Base-by-base conservation (phyloP, 2,888 invertebrate species). In the Priocnemis perturbator region DNA sequence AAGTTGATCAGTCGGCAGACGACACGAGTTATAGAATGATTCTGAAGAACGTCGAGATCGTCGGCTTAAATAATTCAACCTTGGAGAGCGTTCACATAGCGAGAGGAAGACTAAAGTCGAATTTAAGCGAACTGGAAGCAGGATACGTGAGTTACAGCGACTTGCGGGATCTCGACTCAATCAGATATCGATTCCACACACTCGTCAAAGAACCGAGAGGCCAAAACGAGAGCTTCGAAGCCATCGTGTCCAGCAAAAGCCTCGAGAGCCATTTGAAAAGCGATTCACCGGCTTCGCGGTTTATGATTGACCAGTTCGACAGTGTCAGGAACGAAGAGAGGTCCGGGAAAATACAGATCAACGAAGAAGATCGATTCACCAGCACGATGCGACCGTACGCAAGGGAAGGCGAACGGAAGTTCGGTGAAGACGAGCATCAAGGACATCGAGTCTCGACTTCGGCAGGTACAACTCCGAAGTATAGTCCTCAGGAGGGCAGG, bases 1-100 rank as follows among this genome's bases (percentile, higher is more conserved):
- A 88, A 63, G 85, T 89, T 23, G 89, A 93, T 64, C 93, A 93
- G 70, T 84, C 88, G 0, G 86, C 88, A 65, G 87, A 85, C 3
- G 79, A 87, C 65, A 85, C 83, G 17, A 87, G 75, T 66, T 89
- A 89, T 66, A 80, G 87, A 14, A 85, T 88, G 26, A 81, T 88
- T 3, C 73, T 89, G 15, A 76, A 79, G 0, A 81, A 86, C 66
- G 77, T 89, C 11, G 84, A 87, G 69, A 82, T 89, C 53, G 55
- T 23, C 0, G 89, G 88, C 0, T 66, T 89, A 5, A 89, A 89
- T 64, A 65, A 62, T 0, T 89, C 89, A 0, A 80, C 73, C 0
- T 63, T 89, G 57, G 88, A 89, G 20, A 88, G 87, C 71, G 80
- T 88, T 30, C 83, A 88, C 60, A 70, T 89, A 7, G 86, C 76